Evolutionary conservation across 2,113 vertebrate genomes (phyloP).

Genomic region (Menidia beryllina): DNA sequence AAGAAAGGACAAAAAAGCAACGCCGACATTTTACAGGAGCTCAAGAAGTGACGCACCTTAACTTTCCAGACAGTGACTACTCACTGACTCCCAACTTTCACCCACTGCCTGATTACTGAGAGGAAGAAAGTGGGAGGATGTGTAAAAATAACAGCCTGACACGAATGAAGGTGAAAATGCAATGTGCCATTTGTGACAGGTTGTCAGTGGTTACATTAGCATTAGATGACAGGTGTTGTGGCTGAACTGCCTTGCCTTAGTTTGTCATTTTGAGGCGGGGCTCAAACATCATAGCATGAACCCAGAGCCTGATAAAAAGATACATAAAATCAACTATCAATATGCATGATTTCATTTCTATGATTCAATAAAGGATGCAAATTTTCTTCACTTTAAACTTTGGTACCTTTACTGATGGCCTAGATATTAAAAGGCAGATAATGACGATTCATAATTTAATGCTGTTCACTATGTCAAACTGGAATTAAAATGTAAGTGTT

Average conservation of each 20-base stretch:
- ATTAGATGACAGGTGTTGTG: neutral
- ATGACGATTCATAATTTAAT: neutral
- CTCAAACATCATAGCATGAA: neutral
- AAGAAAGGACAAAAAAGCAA: neutral
- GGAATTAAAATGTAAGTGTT: neutral
- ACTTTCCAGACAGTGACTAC: neutral
- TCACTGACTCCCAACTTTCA: neutral
- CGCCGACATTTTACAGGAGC: neutral
- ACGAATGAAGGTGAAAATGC: neutral
- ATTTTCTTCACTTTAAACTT: neutral
- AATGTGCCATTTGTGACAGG: slow-evolving; percentile 9
- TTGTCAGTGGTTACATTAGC: neutral
- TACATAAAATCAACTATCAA: no score
- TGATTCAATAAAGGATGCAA: no score
- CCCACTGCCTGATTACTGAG: slow-evolving; percentile 7
- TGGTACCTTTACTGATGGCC: neutral
- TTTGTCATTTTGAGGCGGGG: neutral
- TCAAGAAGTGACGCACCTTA: neutral
- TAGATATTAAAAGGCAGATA: neutral
- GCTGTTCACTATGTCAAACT: neutral
- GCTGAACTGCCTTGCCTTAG: neutral
- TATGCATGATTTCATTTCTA: no score
- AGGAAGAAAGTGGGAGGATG: slow-evolving; percentile 9
- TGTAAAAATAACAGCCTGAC: slow-evolving; percentile 35
- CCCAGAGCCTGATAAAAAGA: neutral